These are phyloP conservation scores for Dryomyza anilis DNA, from an alignment of 2,888 invertebrate species.

Conservation along the genomic window DNA sequence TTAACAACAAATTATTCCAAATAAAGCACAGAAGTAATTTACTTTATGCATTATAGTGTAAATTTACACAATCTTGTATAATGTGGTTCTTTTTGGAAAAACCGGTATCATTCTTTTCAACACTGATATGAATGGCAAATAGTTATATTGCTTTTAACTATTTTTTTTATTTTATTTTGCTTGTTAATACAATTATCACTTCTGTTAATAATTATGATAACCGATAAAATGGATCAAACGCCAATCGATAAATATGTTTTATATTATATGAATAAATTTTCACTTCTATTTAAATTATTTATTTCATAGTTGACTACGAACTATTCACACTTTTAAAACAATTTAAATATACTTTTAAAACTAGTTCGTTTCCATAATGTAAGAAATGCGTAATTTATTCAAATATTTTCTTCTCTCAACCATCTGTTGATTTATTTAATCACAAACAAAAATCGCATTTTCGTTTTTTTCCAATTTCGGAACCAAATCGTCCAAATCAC, in stretches of 20 bases:
- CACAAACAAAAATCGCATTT: neutral
- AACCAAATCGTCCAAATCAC: constrained; percentile 26
- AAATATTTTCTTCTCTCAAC: neutral
- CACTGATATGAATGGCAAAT: neutral
- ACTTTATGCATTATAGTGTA: no score
- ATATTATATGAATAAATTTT: neutral
- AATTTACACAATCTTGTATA: no score
- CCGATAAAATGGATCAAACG: neutral
- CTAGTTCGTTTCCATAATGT: neutral
- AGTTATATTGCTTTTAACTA: neutral
- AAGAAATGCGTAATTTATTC: neutral
- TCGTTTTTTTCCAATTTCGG: neutral
- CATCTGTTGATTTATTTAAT: neutral
- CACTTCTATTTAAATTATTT: neutral
- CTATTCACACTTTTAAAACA: neutral
- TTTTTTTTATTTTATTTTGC: constrained; percentile 1
- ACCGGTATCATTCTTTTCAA: no score
- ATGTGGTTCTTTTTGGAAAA: no score
- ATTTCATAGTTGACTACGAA: neutral
- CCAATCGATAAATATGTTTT: constrained; percentile 6
- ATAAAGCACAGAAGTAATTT: no score
- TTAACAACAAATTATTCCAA: no score
- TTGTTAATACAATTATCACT: constrained; percentile 13
- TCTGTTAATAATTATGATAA: constrained; percentile 4
- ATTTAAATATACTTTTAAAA: neutral